Conservation (phyloP, 1,140 invertebrate species). For the Lepidurus apus region DNA sequence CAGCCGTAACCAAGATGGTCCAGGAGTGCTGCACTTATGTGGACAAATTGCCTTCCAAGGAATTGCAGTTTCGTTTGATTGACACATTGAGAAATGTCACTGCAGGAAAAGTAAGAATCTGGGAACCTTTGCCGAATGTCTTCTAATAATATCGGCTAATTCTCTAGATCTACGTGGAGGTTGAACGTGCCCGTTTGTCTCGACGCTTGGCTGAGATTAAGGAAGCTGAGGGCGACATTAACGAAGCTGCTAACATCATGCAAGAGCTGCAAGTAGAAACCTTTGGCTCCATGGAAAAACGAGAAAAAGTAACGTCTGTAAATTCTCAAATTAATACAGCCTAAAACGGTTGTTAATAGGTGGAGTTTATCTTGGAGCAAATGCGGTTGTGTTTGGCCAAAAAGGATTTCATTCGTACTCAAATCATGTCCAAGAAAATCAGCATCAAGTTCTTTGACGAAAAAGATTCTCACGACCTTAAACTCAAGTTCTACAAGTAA, state of each 20-base stretch:
- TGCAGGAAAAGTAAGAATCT: constrained; percentile 75
- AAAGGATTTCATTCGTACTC: constrained; percentile 93
- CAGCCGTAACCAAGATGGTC: constrained; percentile 98
- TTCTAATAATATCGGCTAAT: constrained; percentile 9
- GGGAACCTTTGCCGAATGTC: constrained; percentile 4
- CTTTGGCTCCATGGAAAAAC: constrained; percentile 97
- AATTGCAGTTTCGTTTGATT: constrained; percentile 88
- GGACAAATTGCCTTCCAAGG: constrained; percentile 84
- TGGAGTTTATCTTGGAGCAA: constrained; percentile 96
- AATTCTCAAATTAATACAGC: not conserved
- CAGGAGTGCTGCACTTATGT: constrained; percentile 94
- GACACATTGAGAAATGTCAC: constrained; percentile 93
- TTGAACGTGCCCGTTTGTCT: constrained; percentile 92
- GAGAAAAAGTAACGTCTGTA: constrained; percentile 67
- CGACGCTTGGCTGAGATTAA: constrained; percentile 89
- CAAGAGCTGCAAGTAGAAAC: constrained; percentile 98
- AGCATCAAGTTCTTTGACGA: constrained; percentile 96
- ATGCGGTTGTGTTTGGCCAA: constrained; percentile 95
- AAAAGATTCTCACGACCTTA: constrained; percentile 63
- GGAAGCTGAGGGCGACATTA: constrained; percentile 85
- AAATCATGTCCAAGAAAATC: constrained; percentile 99
- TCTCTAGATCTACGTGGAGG: constrained; percentile 93
- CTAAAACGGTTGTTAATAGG: constrained; percentile 44
- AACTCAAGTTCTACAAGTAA: constrained; percentile 84
- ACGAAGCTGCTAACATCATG: constrained; percentile 85